These are phyloP conservation scores for Gymnothorax reevesii DNA, from an alignment of 2,797 vertebrate species.

Conservation along the genomic window DNA sequence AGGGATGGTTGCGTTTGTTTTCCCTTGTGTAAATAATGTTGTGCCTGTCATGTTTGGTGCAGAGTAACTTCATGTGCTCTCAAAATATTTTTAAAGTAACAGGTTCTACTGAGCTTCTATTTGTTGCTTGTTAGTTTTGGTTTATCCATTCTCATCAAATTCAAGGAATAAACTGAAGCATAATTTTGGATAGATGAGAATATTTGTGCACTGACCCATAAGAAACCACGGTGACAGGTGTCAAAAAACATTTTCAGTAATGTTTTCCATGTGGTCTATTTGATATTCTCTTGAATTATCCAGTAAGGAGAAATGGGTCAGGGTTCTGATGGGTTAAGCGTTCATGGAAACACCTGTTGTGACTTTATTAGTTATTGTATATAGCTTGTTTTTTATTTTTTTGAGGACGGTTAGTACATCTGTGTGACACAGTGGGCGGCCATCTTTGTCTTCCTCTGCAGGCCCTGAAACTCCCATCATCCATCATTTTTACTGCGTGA, in stretches of 20 bases:
- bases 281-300: too few relatives aligned
- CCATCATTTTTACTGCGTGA: neutral
- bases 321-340: neutral
- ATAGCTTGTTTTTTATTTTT: neutral
- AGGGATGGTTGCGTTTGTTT: neutral
- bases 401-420: too few relatives aligned
- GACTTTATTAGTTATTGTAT: neutral
- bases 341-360: neutral
- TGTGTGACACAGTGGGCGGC: slow-evolving; percentile 17
- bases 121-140: slow-evolving; percentile 13
- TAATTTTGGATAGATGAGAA: too few relatives aligned
- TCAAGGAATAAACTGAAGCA: neutral
- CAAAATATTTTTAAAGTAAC: neutral
- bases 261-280: too few relatives aligned
- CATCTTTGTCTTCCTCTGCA: neutral
- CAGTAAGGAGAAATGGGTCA: too few relatives aligned
- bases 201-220: too few relatives aligned
- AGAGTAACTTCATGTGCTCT: neutral
- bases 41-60: neutral
- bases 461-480: neutral
- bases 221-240: too few relatives aligned
- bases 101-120: neutral
- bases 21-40: neutral
- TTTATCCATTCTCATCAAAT: neutral
- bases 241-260: too few relatives aligned